phyloP scores from a whole-genome alignment of 2,113 vertebrate genomes.

The Epinephelus lanceolatus region DNA sequence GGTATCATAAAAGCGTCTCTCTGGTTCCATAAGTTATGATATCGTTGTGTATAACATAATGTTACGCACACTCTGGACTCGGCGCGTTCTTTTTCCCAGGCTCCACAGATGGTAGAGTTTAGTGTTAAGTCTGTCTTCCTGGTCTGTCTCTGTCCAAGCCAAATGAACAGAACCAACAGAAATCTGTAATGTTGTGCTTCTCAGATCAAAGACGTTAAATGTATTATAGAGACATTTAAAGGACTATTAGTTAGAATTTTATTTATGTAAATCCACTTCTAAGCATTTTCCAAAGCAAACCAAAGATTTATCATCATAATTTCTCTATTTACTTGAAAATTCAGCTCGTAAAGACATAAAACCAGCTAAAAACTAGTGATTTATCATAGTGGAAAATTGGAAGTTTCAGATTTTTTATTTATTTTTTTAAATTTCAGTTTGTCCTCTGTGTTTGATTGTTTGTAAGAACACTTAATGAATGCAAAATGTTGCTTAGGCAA shows the following conservation, averaged over 20 bases:
- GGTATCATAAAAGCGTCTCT: slow-evolving; percentile 27
- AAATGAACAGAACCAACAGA: not conserved
- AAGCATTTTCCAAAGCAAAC: not conserved
- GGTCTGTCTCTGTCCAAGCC: not conserved
- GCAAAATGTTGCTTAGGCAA: slow-evolving; percentile 18
- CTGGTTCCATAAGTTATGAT: not conserved
- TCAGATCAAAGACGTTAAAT: not conserved
- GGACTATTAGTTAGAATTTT: not conserved
- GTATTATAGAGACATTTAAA: not conserved
- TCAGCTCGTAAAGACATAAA: not conserved
- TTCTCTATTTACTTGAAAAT: not conserved
- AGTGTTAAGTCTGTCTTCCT: slow-evolving; percentile 9
- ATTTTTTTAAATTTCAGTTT: not conserved
- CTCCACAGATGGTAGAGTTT: slow-evolving; percentile 38
- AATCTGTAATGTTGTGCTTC: not conserved
- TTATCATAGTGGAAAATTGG: not conserved
- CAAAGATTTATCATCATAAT: no score
- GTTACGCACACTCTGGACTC: not conserved
- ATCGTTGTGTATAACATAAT: not conserved
- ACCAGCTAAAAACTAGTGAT: not conserved
- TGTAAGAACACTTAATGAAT: slow-evolving; percentile 5
- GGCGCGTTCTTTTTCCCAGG: not conserved
- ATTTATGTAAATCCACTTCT: not conserved
- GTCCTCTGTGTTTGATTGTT: slow-evolving; percentile 4
- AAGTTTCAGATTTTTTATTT: not conserved